Evolutionary conservation across 1,140 invertebrate genomes (phyloP).

Genomic region (Brachionus angularis): DNA sequence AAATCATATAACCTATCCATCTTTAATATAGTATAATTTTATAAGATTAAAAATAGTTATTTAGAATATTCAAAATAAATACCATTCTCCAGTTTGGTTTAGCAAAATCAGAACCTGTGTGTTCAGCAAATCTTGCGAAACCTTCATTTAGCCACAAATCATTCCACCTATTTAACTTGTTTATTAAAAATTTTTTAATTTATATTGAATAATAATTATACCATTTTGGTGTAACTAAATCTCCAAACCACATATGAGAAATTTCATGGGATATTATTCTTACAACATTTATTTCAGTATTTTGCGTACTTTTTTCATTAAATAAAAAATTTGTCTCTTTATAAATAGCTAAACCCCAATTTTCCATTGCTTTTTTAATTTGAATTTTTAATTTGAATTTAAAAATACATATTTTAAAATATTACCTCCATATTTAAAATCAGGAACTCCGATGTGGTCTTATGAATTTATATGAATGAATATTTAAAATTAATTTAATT

Average conservation of each 20-base stretch:
- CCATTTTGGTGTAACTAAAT: conserved; percentile 66
- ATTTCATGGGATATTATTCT: conserved; percentile 78
- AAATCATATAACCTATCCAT: conserved; percentile 26
- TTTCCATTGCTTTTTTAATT: conserved; percentile 97
- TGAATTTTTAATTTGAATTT: too few relatives aligned
- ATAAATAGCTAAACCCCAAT: conserved; percentile 83
- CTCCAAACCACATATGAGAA: conserved; percentile 65
- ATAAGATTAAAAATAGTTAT: too few relatives aligned
- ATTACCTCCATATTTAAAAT: conserved; percentile 58
- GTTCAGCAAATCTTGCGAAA: conserved; percentile 51
- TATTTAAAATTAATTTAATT: neutral
- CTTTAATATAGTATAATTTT: too few relatives aligned
- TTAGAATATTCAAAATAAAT: too few relatives aligned
- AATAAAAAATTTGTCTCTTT: conserved; percentile 77
- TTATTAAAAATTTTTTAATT: too few relatives aligned
- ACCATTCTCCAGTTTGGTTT: conserved; percentile 73
- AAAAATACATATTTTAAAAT: too few relatives aligned
- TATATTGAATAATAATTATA: too few relatives aligned
- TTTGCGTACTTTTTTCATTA: conserved; percentile 66
- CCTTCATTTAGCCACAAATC: conserved; percentile 56
- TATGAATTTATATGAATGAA: too few relatives aligned
- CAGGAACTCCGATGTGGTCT: conserved; percentile 61
- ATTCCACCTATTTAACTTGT: too few relatives aligned
- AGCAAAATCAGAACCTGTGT: conserved; percentile 60
- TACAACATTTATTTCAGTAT: conserved; percentile 78